Evolutionary conservation across 2,797 vertebrate genomes (phyloP).

Genomic region (Clamator glandarius): DNA sequence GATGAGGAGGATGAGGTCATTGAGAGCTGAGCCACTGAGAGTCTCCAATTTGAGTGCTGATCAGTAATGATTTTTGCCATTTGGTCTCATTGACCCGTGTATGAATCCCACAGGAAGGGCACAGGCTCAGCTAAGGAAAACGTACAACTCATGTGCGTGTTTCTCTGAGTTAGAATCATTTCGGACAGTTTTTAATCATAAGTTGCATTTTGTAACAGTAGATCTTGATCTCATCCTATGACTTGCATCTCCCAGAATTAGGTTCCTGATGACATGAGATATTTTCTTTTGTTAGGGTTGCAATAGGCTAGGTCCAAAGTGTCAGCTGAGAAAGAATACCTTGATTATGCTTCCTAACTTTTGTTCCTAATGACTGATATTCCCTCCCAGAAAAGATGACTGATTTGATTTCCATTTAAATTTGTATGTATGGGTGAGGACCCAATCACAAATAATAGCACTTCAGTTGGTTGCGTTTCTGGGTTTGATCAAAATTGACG

Average conservation of each 20-base stretch:
- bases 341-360: not conserved
- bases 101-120: not conserved
- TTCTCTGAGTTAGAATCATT: not conserved
- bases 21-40: fast-evolving
- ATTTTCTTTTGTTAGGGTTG: not conserved
- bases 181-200: not conserved
- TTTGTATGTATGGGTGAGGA: not conserved
- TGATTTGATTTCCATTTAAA: conserved; percentile 1
- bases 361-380: not conserved
- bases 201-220: not conserved
- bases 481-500: not conserved
- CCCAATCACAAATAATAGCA: not conserved
- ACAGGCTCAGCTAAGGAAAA: not conserved
- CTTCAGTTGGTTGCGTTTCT: not conserved
- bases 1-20: fast-evolving
- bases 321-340: not conserved
- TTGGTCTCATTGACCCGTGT: too few relatives aligned
- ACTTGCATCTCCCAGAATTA: not conserved
- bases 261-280: not conserved
- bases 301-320: not conserved
- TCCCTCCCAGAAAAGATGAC: not conserved
- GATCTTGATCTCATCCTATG: not conserved
- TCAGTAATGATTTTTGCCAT: fast-evolving
- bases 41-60: fast-evolving
- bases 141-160: fast-evolving